Conservation (phyloP, 2,888 invertebrate species). For the Marronus borbonicus region DNA sequence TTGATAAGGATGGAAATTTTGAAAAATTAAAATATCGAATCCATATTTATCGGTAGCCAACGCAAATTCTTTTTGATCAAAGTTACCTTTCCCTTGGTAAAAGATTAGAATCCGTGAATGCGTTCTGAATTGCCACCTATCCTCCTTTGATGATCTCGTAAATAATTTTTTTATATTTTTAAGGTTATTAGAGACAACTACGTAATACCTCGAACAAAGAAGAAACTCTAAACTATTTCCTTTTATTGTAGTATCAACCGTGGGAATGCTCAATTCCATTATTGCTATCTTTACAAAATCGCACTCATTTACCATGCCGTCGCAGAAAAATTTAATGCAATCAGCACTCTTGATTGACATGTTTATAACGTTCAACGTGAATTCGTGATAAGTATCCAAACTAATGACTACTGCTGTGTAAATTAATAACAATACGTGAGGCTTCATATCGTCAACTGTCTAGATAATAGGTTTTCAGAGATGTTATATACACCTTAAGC, state of each 20-base stretch:
- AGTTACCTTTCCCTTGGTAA: slow-evolving; percentile 7
- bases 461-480: neutral
- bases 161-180: slow-evolving; percentile 19
- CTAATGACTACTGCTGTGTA: neutral
- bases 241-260: neutral
- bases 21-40: slow-evolving; percentile 23
- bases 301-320: slow-evolving; percentile 11
- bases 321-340: slow-evolving; percentile 40
- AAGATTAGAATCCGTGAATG: slow-evolving; percentile 37
- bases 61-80: slow-evolving; percentile 28
- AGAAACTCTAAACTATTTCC: neutral
- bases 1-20: neutral
- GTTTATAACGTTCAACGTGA: slow-evolving; percentile 21
- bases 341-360: slow-evolving; percentile 8
- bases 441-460: neutral
- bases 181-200: slow-evolving; percentile 29
- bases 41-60: slow-evolving; percentile 34
- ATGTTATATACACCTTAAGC: slow-evolving; percentile 2
- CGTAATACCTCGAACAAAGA: slow-evolving; percentile 34
- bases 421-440: neutral
- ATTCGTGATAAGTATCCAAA: slow-evolving; percentile 3
- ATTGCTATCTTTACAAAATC: slow-evolving; percentile 15
- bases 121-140: slow-evolving; percentile 34
- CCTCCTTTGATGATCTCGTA: neutral
- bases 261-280: slow-evolving; percentile 37